Evolutionary conservation across 2,888 invertebrate species (phyloP).

Genomic region (Amphipoea lucens): DNA sequence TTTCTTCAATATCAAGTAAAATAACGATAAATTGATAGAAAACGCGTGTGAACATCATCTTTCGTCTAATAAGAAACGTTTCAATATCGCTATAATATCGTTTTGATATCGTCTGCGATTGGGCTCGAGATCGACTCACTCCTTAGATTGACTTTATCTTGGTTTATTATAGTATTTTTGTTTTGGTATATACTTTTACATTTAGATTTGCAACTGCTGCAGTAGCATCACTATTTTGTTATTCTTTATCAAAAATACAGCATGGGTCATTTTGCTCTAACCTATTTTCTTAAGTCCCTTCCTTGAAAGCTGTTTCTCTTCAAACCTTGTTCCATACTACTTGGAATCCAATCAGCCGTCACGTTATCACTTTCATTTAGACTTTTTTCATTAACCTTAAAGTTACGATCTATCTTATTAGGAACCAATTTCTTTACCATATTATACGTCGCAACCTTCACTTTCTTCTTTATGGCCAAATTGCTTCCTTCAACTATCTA

Average conservation of each 20-base stretch:
- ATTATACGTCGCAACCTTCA: not conserved
- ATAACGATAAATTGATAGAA: constrained; percentile 32
- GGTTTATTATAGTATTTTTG: no score
- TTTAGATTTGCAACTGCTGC: not conserved
- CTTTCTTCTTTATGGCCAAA: not conserved
- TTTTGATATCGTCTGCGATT: constrained; percentile 65
- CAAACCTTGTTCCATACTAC: not conserved
- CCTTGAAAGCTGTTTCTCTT: not conserved
- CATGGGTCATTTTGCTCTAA: not conserved
- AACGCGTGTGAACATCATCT: constrained; percentile 47
- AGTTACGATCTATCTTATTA: no score
- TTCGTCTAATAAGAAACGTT: constrained; percentile 56
- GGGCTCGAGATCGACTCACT: constrained; percentile 73
- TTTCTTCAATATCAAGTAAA: not conserved
- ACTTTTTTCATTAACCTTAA: not conserved
- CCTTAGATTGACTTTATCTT: not conserved
- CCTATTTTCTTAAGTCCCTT: not conserved
- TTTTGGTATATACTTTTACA: not conserved
- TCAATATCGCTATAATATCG: constrained; percentile 65
- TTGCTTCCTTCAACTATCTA: not conserved
- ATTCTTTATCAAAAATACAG: not conserved
- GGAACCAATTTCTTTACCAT: not conserved
- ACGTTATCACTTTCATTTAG: not conserved
- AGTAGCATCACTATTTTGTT: not conserved
- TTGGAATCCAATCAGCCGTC: rapidly evolving